Evolutionary conservation across 2,888 invertebrate species (phyloP), one percentile per base, ranked within the genome.

Genomic region (Pammene aurita): DNA sequence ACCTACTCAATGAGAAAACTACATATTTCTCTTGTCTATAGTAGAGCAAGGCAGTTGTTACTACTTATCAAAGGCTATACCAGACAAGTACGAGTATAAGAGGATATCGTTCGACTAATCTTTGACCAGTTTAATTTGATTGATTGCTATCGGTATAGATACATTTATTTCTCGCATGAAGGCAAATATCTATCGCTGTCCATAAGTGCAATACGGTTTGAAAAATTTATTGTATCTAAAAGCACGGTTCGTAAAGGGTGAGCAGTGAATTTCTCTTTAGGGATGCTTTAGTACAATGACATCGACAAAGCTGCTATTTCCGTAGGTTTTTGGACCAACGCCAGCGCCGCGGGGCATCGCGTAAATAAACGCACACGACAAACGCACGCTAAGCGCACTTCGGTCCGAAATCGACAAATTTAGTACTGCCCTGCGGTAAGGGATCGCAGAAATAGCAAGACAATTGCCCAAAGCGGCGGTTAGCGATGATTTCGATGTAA

Each of bases 201-300:
- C 26, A 26, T 26, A 26, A 26, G 26, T 1, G 26, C 26, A 26
- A 26, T 26, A 26, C 26, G 26, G n/a, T 26, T 4, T 26, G 26
- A 2, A 1, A 26, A 26, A 2, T 26, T 26, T 26, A n/a, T n/a
- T n/a, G n/a, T n/a, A n/a, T n/a, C n/a, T 26, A 26, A 26, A 26
- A 26, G 26, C 26, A 26, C 26, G 26, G 26, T 26, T 5, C 26
- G 10, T 58, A 61, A 65, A 71, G 68, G 60, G 65, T 57, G 65
- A 42, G 44, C 57, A 54, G 60, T 54, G 55, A 61, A 60, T 66
- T 56, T 52, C 77, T 72, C 80, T 77, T 78, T 78, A 87, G 85
- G 84, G 84, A 84, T 79, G 77, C 79, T 80, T 84, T 88, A 86
- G 92, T 91, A 90, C 91, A 91, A 91, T 90, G 91, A 92, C 92